Conservation (phyloP, 64 coral and sea anemone genomes). For the Exaiptasia diaphana region DNA sequence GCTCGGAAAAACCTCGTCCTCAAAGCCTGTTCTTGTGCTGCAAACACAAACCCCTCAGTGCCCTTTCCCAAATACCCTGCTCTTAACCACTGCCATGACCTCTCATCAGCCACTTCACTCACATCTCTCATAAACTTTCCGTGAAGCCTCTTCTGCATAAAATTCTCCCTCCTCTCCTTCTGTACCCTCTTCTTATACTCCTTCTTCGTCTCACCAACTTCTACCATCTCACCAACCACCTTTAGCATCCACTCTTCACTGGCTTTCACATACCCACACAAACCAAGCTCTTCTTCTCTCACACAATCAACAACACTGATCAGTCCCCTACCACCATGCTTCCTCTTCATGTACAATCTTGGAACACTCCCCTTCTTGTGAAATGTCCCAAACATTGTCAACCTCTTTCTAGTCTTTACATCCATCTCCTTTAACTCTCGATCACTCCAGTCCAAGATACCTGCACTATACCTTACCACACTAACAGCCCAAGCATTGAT, state of each 20-base stretch:
- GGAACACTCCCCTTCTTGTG: neutral
- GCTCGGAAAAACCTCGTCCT: too few relatives aligned
- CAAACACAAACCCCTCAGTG: too few relatives aligned
- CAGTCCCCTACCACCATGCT: constrained; percentile 2
- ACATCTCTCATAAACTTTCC: too few relatives aligned
- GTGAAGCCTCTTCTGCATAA: too few relatives aligned
- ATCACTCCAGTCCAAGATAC: neutral
- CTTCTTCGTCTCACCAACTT: too few relatives aligned
- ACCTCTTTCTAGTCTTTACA: neutral
- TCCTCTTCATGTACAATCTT: neutral
- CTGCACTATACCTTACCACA: constrained; percentile 4
- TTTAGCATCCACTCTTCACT: neutral
- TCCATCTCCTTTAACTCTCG: neutral
- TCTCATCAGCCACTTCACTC: too few relatives aligned
- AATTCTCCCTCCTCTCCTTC: too few relatives aligned
- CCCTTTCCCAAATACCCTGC: too few relatives aligned
- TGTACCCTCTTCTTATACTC: too few relatives aligned
- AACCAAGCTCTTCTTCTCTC: neutral
- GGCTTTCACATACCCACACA: neutral
- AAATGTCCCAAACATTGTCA: neutral
- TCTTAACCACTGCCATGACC: too few relatives aligned
- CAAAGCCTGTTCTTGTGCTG: too few relatives aligned
- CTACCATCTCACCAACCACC: neutral
- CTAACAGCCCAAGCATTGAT: neutral
- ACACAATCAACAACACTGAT: neutral